Evolutionary conservation across 2,888 invertebrate species (phyloP), one percentile per base, ranked within the genome.

Genomic region (Euphydryas editha): DNA sequence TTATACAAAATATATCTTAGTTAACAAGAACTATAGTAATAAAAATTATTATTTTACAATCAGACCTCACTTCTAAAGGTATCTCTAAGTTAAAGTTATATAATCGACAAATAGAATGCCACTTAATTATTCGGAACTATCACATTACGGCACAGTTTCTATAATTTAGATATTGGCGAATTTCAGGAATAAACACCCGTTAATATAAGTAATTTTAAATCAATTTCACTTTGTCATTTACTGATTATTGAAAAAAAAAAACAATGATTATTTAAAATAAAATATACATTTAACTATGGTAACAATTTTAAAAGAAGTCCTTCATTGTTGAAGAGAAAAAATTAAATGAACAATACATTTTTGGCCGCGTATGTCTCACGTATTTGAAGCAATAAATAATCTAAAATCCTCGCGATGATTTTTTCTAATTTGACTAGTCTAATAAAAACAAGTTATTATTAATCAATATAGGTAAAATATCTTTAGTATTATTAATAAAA

Each of bases 1-100:
- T 88, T 89, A 91, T 92, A 92, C 92, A 92, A 90, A 87, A 90
- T 90, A 90, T 88, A 86, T 86, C 89, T 91, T 89, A 92, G 87
- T 87, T 89, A 91, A 91, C 88, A 87, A 88, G 78, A 82, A 83
- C 87, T 88, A 86, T 75, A 84, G 58, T 81, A 72, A 72, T 69
- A 69, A 75, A 85, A 85, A 85, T 86, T 83, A 89, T 81, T 88
- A 88, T 88, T 86, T 86, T 91, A 91, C 90, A 91, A 86, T 90
- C 90, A 89, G 86, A 90, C 87, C 86, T 86, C 82, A 81, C 85
- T 86, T 84, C 83, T 80, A 78, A 77, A 82, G 80, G 74, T 81
- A 87, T 84, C 78, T 85, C 85, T 87, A 85, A 81, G 79, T 84
- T 83, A 85, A 78, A 70, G 73, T 24, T 77, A 78, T 78, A 78